Base-by-base conservation (phyloP, 2,113 vertebrate species). In the Amphiprion percula region DNA sequence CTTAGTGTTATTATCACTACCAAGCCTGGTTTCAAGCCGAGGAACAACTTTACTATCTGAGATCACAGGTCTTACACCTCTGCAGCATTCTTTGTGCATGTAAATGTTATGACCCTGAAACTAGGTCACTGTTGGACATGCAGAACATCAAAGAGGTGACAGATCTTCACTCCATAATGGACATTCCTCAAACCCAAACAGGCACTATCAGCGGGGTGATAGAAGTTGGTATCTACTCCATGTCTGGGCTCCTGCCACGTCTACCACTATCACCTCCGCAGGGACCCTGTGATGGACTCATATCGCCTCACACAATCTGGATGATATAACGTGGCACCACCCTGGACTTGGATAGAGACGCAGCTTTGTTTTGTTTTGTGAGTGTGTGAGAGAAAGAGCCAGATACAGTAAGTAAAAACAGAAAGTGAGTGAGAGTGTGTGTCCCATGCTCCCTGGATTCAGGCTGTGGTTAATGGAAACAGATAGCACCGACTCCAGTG, bases 221-320 rank as follows among this genome's bases (percentile, higher is more conserved):
- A 77, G 73, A 83, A 67, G 74, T 24, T 69, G 66, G 71, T 87
- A 71, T 91, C 77, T 70, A 71, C 14, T 58, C 14, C 9, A 4
- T 63, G 77, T 74, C 66, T 80, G 21, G 17, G 67, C 82, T 59
- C 55, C 63, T 77, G 71, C 53, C 79, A 78, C 28, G 74, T 83
- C 80, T 68, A 58, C 62, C 53, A 53, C 71, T 91, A 64, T 87
- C 87, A 85, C 81, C 77, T 81, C 90, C 70, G 63, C 82, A 33
- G 71, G 65, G 46, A 53, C 46, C 78, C 66, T 26, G 67, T 77
- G 87, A 83, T 81, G 76, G 77, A 79, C 78, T 86, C 12, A 15
- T 82, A 81, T 87, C 67, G 1, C 53, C 73, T 85, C 74, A 62
- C 84, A 70, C 83, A 52, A 80, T 89, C 85, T 82, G 47, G 19